Evolutionary conservation across 2,113 vertebrate species (phyloP).

Genomic region (Nettapus auritus): DNA sequence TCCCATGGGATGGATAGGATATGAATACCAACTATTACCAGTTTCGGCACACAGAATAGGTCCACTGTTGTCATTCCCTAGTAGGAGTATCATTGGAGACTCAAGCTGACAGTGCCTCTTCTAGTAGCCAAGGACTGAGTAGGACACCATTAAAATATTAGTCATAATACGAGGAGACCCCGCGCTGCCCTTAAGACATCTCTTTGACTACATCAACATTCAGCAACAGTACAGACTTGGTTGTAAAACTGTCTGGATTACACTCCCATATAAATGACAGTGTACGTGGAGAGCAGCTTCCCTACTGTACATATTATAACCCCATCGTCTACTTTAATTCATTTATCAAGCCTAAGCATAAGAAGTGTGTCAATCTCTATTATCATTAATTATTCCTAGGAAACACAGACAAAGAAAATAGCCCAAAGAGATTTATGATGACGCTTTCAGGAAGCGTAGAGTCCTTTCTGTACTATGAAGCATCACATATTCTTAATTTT

Average conservation of each 20-base stretch:
- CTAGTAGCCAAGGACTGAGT: background rate
- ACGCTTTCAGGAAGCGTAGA: background rate
- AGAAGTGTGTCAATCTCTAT: conserved; percentile 8
- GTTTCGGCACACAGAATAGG: background rate
- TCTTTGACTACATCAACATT: background rate
- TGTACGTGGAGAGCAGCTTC: background rate
- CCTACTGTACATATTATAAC: background rate
- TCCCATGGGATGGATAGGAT: background rate
- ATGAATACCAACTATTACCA: background rate
- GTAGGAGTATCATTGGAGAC: background rate
- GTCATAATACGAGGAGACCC: background rate
- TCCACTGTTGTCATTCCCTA: background rate
- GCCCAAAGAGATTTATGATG: background rate
- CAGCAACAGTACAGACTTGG: background rate
- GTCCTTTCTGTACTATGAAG: background rate
- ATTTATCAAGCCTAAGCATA: background rate
- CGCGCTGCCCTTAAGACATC: background rate
- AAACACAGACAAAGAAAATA: conserved; percentile 37
- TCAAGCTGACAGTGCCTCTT: background rate
- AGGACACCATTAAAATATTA: background rate
- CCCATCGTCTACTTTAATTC: background rate
- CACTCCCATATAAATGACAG: background rate
- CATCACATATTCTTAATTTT: background rate
- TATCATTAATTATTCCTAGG: conserved; percentile 5
- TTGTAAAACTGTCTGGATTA: background rate